phyloP scores from a whole-genome alignment of 2,797 vertebrate species.

The Acridotheres tristis region DNA sequence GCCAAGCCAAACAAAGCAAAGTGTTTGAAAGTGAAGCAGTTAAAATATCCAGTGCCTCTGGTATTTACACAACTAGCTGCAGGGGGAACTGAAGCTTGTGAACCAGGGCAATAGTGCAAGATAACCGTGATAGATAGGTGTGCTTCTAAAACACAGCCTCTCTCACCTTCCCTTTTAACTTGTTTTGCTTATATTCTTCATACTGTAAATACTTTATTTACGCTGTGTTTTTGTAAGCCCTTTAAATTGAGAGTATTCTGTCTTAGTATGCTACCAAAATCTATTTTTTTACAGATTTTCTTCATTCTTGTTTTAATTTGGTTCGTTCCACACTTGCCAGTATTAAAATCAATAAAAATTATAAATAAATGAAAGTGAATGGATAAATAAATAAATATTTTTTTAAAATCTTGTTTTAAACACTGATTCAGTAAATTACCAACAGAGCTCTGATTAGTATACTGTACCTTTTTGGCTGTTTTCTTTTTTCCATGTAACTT shows the following conservation, averaged over 20 bases:
- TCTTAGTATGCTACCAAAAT: neutral
- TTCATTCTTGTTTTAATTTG: neutral
- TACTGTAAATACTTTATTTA: neutral
- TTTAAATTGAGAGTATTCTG: neutral
- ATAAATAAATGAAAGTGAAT: neutral
- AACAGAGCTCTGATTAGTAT: neutral
- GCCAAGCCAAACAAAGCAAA: slow-evolving; percentile 32
- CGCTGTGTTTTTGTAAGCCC: neutral
- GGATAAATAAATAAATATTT: neutral
- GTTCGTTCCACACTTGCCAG: fast-evolving
- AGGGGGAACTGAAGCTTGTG: neutral
- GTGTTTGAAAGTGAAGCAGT: slow-evolving; percentile 37
- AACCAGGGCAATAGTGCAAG: neutral
- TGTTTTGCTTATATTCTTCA: neutral
- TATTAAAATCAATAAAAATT: neutral
- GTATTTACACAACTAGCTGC: slow-evolving; percentile 17
- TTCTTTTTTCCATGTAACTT: neutral
- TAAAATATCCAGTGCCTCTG: slow-evolving; percentile 29
- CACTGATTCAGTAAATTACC: neutral
- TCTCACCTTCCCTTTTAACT: neutral
- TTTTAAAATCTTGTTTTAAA: neutral
- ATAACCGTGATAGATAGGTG: neutral
- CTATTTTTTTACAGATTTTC: neutral
- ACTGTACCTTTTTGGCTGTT: neutral
- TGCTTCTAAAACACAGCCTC: neutral